Evolutionary conservation across 2,888 invertebrate genomes (phyloP), one percentile per base, ranked within the genome.

Genomic region (Petrophora chlorosata): DNA sequence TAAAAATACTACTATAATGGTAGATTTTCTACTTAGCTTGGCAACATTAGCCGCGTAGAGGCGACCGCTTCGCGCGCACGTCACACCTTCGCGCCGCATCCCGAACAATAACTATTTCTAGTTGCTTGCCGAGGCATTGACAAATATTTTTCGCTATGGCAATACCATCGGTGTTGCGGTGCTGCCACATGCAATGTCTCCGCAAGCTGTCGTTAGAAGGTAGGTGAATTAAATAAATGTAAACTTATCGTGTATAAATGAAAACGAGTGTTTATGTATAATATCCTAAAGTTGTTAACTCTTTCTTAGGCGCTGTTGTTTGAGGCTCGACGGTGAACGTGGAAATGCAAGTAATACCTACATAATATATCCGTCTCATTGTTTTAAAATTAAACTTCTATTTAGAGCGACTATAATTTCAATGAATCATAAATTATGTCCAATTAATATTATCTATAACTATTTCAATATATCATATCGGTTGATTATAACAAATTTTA

Each of bases 261-360:
- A 72, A 73, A 81, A 80, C 75, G 78, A 72, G 71, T 82, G 76
- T 84, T 79, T 81, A 80, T 85, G 77, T 84, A 82, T 86, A 81
- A 79, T 81, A 85, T 85, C 79, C 77, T 83, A 82, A 79, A 71
- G 80, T 88, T 90, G 90, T 90, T 90, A 89, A 82, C 88, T 90
- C 88, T 88, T 90, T 89, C 87, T 85, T 90, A 90, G 90, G 87
- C 83, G 85, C 86, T 86, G 89, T 89, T 90, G 87, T 85, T 80
- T 79, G 76, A 61, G 77, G 78, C 67, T 80, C 76, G 72, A 59
- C 70, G 79, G 71, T 59, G 56, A 70, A 79, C 81, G 82, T 67
- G 79, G 81, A 54, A 47, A 41, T 43, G 26, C 43, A 47, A n/a
- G n/a, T 47, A 30, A 5, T 16, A 9, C 2, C 19, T 34, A 19